Conservation (phyloP, 2,888 invertebrate genomes). For the Cerastis rubricosa region DNA sequence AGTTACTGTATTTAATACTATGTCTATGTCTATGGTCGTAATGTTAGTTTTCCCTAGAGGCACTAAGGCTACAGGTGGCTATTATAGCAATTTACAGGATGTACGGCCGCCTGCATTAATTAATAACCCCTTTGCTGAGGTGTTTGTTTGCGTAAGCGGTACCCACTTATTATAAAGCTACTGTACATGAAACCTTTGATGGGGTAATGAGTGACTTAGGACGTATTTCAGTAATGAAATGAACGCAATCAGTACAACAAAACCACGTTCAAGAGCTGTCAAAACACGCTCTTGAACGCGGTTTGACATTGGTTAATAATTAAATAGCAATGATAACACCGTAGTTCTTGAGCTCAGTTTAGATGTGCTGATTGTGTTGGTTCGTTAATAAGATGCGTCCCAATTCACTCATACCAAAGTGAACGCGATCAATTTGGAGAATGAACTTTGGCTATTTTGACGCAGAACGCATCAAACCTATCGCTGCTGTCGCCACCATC, state of each 20-base stretch:
- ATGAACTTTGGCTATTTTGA: neutral
- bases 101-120: constrained; percentile 39
- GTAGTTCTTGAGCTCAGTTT: neutral
- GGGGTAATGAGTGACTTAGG: neutral
- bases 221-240: neutral
- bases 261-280: neutral
- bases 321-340: neutral
- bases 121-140: constrained; percentile 36
- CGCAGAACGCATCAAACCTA: constrained; percentile 92
- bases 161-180: constrained; percentile 23
- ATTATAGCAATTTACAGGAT: constrained; percentile 36
- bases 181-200: neutral
- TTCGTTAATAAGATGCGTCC: neutral
- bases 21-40: too few relatives aligned
- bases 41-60: constrained; percentile 37
- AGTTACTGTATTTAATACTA: neutral
- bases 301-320: neutral
- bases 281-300: neutral
- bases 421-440: neutral
- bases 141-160: constrained; percentile 30
- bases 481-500: constrained; percentile 94
- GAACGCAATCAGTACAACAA: neutral
- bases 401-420: neutral
- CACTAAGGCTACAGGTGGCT: constrained; percentile 34
- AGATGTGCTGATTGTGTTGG: neutral